Conservation (phyloP, 2,113 vertebrate genomes). For the Protobothrops flavoviridis region DNA sequence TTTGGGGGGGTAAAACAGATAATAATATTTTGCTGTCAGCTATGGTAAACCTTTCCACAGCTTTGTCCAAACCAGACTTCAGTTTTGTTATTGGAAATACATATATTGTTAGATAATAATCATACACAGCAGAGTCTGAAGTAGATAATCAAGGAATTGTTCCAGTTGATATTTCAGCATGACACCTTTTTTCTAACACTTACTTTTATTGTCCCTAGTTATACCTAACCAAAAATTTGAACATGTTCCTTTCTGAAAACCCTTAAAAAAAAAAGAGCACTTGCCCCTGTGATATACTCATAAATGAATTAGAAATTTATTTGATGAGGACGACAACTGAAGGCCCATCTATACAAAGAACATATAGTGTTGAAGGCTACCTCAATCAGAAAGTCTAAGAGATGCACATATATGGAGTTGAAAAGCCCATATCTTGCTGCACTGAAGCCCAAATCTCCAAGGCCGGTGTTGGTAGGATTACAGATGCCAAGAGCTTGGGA, state of each 20-base stretch:
- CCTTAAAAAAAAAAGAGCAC: neutral
- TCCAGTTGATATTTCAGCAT: neutral
- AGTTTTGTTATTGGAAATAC: neutral
- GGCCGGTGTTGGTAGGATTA: neutral
- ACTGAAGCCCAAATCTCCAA: neutral
- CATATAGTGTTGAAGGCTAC: neutral
- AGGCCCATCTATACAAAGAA: neutral
- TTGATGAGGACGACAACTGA: neutral
- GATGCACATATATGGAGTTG: neutral
- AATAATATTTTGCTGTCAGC: neutral
- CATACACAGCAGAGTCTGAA: neutral
- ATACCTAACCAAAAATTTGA: neutral
- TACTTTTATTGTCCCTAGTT: neutral
- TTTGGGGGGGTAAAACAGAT: neutral
- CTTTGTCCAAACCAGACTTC: neutral
- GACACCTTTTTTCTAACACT: neutral
- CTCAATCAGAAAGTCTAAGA: neutral
- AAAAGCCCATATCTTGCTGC: neutral
- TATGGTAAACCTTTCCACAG: neutral
- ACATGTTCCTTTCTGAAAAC: neutral
- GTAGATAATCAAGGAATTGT: neutral
- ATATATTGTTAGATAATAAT: neutral
- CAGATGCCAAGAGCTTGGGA: constrained; percentile 7
- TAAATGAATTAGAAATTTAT: neutral
- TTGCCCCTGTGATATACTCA: neutral